Base-by-base conservation (phyloP, 2,888 invertebrate species). In the Drosophila cognata region DNA sequence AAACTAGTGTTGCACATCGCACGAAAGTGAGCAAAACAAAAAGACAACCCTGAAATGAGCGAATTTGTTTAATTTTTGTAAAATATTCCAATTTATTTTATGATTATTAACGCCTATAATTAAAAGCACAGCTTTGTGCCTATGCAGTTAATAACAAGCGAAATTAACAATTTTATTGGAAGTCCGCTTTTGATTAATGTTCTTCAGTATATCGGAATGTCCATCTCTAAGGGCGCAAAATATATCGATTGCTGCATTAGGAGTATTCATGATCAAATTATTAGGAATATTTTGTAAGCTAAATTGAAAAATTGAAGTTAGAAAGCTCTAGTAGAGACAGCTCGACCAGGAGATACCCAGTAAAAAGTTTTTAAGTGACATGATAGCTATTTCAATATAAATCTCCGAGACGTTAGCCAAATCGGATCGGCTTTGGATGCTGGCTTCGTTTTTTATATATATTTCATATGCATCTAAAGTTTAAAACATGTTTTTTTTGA, bases 1-100 rank as follows among this genome's bases (percentile, higher is more conserved):
- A 71, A 77, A 65, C 6, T 63, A 69, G 83, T 69, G 87, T 55
- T 83, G 70, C 8, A 8, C 6, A 79, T 7, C 29, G 33, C 10
- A 35, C 0, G 4, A 77, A 66, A 29, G 25, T 25, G 2, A 43
- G 25, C 31, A 41, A 11, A 36, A 58, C 48, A 61, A 31, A 58
- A 31, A 28, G 43, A 31, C 46, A 29, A 36, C 46, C 57, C 36
- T 33, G 41, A 50, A 59, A 48, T 56, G 13, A 43, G 16, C 21
- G 28, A 29, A 31, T 25, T 48, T 25, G 7, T 36, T 48, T 25
- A 25, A 25, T 46, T 16, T 25, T 8, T 21, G 4, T 21, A 2
- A 6, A 38, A 56, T 38, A 28, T n/a, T 38, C 2, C 7, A 4
- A 38, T 28, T n/a, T 38, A n/a, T 46, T 16, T 16, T 0, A 21